Base-by-base conservation (phyloP, 2,797 vertebrate species). In the Phataginus tetradactyla region DNA sequence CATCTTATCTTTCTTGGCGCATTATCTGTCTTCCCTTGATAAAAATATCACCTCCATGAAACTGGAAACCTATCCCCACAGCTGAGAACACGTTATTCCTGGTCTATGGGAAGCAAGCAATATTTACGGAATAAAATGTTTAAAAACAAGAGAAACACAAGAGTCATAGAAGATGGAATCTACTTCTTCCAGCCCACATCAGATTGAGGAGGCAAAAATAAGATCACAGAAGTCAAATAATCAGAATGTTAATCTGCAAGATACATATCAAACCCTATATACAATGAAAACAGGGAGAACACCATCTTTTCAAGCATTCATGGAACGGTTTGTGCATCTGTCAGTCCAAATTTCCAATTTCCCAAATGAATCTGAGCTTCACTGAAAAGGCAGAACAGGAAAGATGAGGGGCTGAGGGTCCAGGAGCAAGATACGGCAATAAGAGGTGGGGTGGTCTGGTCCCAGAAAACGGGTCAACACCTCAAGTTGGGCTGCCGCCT, bases 201-300 rank as follows among this genome's bases (percentile, higher is more conserved):
- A 78, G 77, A 87, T 75, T 3, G 83, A 91, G 51, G 7, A 92
- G 37, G 49, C 32, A 95, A 93, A 95, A 88, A 74, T 10, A 71
- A 8, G 15, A 84, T 34, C 42, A 25, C 0, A 84, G n/a, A 34
- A 61, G 27, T 45, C 32, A 64, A 4, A 86, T 4, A 55, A 72
- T 11, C 7, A 68, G 18, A 71, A 90, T 10, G 17, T 18, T 45
- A n/a, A 81, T 37, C 74, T 83, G 9, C 27, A 37, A 72, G n/a
- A 37, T 39, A 42, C 1, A 7, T 57, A 18, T 83, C 25, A 83
- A 71, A 77, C 11, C 15, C 32, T 61, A 32, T 61, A 32, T 23
- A 69, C 39, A 77, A n/a, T 34, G 17, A 68, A 42, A 85, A 32
- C 27, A 69, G 53, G 66, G 21, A 77, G 20, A 15, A 53, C 6